Evolutionary conservation across 2,113 vertebrate species (phyloP).

Genomic region (Cricetomys ansorgei): DNA sequence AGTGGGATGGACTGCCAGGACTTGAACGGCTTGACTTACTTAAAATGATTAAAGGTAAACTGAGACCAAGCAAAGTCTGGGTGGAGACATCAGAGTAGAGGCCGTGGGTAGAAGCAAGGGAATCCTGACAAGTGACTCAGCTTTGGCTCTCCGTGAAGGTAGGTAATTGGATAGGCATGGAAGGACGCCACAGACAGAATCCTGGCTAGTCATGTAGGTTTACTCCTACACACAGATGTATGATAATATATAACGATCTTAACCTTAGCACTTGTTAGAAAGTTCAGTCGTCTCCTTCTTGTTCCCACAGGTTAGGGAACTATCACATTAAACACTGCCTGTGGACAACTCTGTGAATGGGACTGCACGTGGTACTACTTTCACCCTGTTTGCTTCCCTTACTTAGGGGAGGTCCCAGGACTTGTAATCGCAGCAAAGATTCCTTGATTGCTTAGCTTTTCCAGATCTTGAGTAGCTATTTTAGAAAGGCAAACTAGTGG

Average conservation of each 20-base stretch:
- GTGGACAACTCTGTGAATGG: background rate
- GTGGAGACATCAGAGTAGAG: background rate
- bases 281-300: background rate
- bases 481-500: background rate
- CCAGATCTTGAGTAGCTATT: background rate
- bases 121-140: background rate
- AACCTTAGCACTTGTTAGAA: background rate
- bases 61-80: background rate
- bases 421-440: background rate
- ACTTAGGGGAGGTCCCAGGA: background rate
- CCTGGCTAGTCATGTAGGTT: background rate
- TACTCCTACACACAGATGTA: background rate
- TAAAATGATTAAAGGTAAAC: background rate
- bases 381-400: conserved; percentile 8
- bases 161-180: background rate
- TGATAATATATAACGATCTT: background rate
- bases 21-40: background rate
- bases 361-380: background rate
- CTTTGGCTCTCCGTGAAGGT: background rate
- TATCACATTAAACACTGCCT: background rate
- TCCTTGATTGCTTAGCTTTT: background rate
- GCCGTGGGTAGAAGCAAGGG: background rate
- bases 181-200: background rate
- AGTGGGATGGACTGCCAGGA: background rate
- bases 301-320: background rate